phyloP scores from a whole-genome alignment of 2,888 invertebrate species.

The Dryobota labecula region DNA sequence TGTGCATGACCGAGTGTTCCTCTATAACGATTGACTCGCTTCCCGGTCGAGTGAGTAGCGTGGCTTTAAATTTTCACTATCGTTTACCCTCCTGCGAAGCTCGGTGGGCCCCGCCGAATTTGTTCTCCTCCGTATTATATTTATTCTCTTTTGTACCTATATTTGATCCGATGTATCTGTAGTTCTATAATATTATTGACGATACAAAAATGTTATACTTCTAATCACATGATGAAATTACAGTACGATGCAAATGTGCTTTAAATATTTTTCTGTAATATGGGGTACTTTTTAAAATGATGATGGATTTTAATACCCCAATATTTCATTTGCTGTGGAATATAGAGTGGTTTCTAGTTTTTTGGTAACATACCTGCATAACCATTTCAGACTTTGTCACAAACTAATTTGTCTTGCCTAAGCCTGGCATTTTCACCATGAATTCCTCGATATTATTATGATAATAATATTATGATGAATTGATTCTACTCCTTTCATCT shows the following conservation, averaged over 20 bases:
- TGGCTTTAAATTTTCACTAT: slow-evolving; percentile 69
- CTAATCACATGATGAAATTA: slow-evolving; percentile 21
- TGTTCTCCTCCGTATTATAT: slow-evolving; percentile 63
- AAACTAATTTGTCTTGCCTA: slow-evolving; percentile 17
- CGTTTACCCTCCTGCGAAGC: slow-evolving; percentile 57
- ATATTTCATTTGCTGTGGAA: slow-evolving; percentile 12
- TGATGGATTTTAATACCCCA: slow-evolving; percentile 28
- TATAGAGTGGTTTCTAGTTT: slow-evolving; percentile 39
- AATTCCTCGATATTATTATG: slow-evolving; percentile 33
- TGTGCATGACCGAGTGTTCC: slow-evolving; percentile 56
- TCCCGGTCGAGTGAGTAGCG: slow-evolving; percentile 67
- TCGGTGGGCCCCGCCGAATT: slow-evolving; percentile 46
- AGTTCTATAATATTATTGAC: slow-evolving; percentile 32
- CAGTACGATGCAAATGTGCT: slow-evolving; percentile 34
- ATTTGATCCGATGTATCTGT: slow-evolving; percentile 43
- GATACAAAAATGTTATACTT: slow-evolving; percentile 32
- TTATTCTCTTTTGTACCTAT: slow-evolving; percentile 59
- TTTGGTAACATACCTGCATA: slow-evolving; percentile 40
- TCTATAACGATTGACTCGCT: slow-evolving; percentile 56
- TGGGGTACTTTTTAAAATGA: slow-evolving; percentile 17
- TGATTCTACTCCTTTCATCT: slow-evolving; percentile 10
- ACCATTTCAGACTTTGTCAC: slow-evolving; percentile 17
- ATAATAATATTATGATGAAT: slow-evolving; percentile 29
- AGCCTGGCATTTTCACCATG: slow-evolving; percentile 3
- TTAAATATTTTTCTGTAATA: slow-evolving; percentile 36